A percentile compares a stretch with the other conserved stretches of the same genome.
Conservation (phyloP, 2,888 invertebrate genomes). For the Rhagonycha fulva region DNA sequence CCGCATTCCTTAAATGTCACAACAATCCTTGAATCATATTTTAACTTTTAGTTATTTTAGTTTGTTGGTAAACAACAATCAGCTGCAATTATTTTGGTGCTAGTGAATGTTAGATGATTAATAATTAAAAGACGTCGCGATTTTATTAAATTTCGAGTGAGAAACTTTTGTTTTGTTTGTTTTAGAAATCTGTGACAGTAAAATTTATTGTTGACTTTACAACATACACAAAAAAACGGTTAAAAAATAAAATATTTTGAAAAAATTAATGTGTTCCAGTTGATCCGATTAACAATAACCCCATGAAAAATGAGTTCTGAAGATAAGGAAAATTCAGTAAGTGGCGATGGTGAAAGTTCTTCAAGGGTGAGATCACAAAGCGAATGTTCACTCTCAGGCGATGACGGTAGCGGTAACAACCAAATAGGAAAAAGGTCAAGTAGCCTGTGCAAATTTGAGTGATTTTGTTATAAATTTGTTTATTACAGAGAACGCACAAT, state of each 20-base stretch:
- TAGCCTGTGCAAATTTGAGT: background rate
- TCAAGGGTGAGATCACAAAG: slow-evolving; percentile 50
- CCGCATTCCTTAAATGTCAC: background rate
- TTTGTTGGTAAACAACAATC: slow-evolving; percentile 39
- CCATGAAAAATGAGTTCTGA: slow-evolving; percentile 28
- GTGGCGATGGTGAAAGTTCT: slow-evolving; percentile 34
- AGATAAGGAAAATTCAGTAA: slow-evolving; percentile 28
- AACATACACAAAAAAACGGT: background rate
- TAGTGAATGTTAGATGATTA: slow-evolving; percentile 13
- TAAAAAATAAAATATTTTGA: slow-evolving; percentile 5
- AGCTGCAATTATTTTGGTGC: slow-evolving; percentile 33
- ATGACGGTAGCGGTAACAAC: slow-evolving; percentile 45
- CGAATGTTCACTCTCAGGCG: slow-evolving; percentile 50
- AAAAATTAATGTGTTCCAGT: slow-evolving; percentile 37
- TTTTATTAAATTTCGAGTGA: slow-evolving; percentile 23
- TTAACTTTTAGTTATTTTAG: background rate
- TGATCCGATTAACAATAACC: slow-evolving; percentile 34
- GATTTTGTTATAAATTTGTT: background rate
- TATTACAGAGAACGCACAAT: slow-evolving; percentile 37
- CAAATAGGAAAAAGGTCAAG: slow-evolving; percentile 39
- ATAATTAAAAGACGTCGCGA: slow-evolving; percentile 23
- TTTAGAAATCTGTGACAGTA: background rate
- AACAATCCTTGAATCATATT: background rate
- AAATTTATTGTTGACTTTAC: background rate
- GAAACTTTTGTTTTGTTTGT: background rate